phyloP scores from a whole-genome alignment of 2,888 invertebrate species.

The Hypselothyrea guttata region DNA sequence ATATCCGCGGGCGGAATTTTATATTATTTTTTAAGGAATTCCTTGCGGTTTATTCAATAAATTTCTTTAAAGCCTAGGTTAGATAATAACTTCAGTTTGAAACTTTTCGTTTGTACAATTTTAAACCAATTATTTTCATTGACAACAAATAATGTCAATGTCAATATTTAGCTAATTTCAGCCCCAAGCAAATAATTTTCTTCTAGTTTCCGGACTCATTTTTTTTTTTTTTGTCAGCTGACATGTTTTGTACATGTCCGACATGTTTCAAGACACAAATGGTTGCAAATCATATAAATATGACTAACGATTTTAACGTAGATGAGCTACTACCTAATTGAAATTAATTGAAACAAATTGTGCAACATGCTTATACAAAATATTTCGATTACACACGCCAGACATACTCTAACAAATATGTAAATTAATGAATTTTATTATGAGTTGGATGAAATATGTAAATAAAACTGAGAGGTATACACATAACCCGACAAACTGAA shows the following conservation, averaged over 20 bases:
- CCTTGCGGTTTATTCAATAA: no score
- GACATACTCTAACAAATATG: conserved; percentile 33
- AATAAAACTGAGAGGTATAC: conserved; percentile 27
- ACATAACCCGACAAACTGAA: conserved; percentile 6
- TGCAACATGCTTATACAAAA: conserved; percentile 29
- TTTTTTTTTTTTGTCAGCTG: no score
- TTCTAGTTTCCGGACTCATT: no score
- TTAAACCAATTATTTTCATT: no score
- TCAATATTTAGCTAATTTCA: no score
- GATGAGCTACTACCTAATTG: conserved; percentile 36
- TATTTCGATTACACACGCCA: conserved; percentile 20
- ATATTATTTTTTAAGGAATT: not conserved
- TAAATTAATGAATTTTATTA: conserved; percentile 47
- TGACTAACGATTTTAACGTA: conserved; percentile 59
- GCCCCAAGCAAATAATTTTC: no score
- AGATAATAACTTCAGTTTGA: not conserved
- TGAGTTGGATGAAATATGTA: conserved; percentile 45
- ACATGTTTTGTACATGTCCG: no score
- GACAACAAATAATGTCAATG: no score
- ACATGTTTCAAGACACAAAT: conserved; percentile 35
- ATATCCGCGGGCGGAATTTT: conserved; percentile 62
- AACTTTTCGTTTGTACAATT: no score
- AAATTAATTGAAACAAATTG: conserved; percentile 26
- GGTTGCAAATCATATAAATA: conserved; percentile 63
- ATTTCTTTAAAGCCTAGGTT: not conserved